A percentile compares a stretch with the other conserved stretches of the same genome.
Evolutionary conservation across 2,888 invertebrate species (phyloP).

Genomic region (Liodrosophila aerea): DNA sequence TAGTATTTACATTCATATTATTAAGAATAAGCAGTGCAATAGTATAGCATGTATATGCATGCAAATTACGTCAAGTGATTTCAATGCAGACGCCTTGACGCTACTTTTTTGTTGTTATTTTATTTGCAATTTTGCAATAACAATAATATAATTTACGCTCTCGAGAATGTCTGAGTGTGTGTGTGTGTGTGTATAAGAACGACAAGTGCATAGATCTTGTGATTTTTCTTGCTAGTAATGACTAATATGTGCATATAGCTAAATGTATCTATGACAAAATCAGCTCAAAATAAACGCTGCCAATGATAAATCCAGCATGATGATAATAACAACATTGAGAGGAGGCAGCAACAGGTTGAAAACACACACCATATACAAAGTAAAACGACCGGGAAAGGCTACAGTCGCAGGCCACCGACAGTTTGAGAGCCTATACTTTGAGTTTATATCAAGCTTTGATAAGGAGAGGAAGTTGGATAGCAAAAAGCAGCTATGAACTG

Average conservation of each 20-base stretch:
- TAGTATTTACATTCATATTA: no score
- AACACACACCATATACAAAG: slow-evolving; percentile 6
- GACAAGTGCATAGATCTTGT: slow-evolving; percentile 15
- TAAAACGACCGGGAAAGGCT: no score
- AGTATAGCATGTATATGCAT: slow-evolving; percentile 1
- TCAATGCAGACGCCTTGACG: slow-evolving; percentile 42
- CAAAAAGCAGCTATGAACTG: no score
- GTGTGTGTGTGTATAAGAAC: background rate
- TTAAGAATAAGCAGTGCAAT: no score
- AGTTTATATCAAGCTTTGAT: no score
- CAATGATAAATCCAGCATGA: slow-evolving; percentile 21
- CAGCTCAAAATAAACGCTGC: slow-evolving; percentile 49
- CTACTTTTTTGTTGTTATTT: slow-evolving; percentile 28
- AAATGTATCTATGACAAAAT: slow-evolving; percentile 58
- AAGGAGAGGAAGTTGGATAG: no score
- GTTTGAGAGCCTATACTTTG: no score
- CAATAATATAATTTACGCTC: slow-evolving; percentile 11
- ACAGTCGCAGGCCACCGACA: no score
- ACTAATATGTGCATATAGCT: slow-evolving; percentile 23
- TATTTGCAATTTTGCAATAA: slow-evolving; percentile 14
- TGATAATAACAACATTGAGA: slow-evolving; percentile 16
- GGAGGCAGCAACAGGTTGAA: slow-evolving; percentile 23
- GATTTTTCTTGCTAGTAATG: slow-evolving; percentile 24
- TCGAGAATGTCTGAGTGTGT: background rate
- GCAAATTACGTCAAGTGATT: slow-evolving; percentile 46